Evolutionary conservation across 2,113 vertebrate genomes (phyloP).

Genomic region (Brachyhypopomus gauderio): DNA sequence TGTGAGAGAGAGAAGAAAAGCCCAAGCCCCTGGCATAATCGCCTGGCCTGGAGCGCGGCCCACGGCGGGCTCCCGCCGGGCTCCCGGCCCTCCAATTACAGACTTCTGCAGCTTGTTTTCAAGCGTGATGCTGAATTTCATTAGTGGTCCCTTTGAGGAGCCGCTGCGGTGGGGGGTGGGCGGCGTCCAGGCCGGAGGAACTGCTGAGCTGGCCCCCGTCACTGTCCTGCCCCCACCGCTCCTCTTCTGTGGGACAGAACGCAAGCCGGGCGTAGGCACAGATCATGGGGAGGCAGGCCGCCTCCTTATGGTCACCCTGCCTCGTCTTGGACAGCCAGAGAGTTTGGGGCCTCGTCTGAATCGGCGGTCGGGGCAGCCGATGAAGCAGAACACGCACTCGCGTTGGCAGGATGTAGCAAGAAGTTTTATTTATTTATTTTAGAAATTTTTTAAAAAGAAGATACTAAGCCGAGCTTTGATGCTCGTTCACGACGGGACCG

Average conservation of each 20-base stretch:
- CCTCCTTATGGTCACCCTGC: too few species aligned
- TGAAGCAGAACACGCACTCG: too few species aligned
- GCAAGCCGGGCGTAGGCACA: background rate
- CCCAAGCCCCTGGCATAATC: conserved; percentile 50
- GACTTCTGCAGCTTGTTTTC: conserved; percentile 66
- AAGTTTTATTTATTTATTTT: too few species aligned
- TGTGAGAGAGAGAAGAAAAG: too few species aligned
- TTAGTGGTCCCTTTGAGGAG: conserved; percentile 57
- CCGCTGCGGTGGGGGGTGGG: background rate
- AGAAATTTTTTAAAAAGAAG: too few species aligned
- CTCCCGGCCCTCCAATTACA: conserved; percentile 72
- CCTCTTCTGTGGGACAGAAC: background rate
- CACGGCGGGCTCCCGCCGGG: conserved; percentile 61
- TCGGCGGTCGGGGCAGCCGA: too few species aligned
- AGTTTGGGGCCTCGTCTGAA: too few species aligned
- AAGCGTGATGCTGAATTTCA: conserved; percentile 75
- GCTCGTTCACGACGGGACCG: too few species aligned
- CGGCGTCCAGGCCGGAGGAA: too few species aligned
- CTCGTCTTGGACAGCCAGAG: too few species aligned
- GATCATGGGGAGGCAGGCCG: background rate
- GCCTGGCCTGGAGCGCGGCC: conserved; percentile 68
- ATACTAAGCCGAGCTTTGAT: too few species aligned
- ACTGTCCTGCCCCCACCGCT: conserved; percentile 20
- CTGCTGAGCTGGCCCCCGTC: conserved; percentile 9
- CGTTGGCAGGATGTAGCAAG: too few species aligned